These are phyloP conservation scores for Arothron firmamentum DNA, from an alignment of 2,113 vertebrate genomes.

Conservation along the genomic window DNA sequence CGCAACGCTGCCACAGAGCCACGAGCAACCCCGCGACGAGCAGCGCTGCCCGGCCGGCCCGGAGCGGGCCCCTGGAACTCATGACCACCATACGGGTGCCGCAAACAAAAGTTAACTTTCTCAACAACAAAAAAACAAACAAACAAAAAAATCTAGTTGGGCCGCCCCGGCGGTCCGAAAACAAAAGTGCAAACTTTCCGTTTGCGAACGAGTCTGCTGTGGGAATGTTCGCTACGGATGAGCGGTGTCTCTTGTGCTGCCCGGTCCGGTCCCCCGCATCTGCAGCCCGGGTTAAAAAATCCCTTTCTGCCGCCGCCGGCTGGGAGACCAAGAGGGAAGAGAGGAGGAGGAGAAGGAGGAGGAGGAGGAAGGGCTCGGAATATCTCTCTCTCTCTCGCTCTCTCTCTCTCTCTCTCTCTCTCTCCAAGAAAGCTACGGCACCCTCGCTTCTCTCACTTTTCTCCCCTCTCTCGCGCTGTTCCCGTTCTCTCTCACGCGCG, in stretches of 20 bases:
- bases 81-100: constrained; percentile 45
- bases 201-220: constrained; percentile 4
- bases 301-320: constrained; percentile 70
- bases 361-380: constrained; percentile 55
- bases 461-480: constrained; percentile 5
- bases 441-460: constrained; percentile 20
- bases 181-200: constrained; percentile 29
- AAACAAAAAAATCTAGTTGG: background rate
- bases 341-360: constrained; percentile 11
- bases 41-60: constrained; percentile 60
- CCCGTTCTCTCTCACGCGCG: constrained; percentile 63
- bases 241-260: constrained; percentile 29
- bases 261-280: constrained; percentile 55
- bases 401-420: constrained; percentile 46
- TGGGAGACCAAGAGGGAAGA: constrained; percentile 59
- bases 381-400: constrained; percentile 50
- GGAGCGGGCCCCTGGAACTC: constrained; percentile 57
- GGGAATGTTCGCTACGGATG: constrained; percentile 48
- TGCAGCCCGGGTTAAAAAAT: constrained; percentile 52
- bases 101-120: constrained; percentile 41
- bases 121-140: background rate
- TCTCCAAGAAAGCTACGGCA: constrained; percentile 69
- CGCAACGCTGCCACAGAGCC: constrained; percentile 62
- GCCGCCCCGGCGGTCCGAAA: background rate
- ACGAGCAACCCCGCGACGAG: constrained; percentile 61